Conservation (phyloP, 1,140 invertebrate species). For the Brachionus asplanchnoidis region DNA sequence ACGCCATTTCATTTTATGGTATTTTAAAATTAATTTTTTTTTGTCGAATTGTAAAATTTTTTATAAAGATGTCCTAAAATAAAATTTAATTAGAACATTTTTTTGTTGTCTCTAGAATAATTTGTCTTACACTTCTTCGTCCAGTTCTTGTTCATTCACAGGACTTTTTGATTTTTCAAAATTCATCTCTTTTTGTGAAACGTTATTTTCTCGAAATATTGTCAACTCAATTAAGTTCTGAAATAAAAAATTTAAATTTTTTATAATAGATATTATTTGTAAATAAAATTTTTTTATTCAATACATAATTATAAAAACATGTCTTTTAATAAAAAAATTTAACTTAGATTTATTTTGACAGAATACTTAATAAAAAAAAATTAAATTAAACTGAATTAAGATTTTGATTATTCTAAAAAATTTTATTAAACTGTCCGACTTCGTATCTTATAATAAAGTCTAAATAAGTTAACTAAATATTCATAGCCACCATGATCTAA, state of each 20-base stretch:
- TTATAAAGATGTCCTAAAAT: slow-evolving; percentile 37
- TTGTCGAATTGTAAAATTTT: slow-evolving; percentile 25
- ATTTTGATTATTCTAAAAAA: no score
- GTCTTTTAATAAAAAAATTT: no score
- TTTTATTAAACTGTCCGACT: no score
- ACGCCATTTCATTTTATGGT: neutral
- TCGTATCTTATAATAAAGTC: no score
- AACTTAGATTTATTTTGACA: no score
- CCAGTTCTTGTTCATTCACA: neutral
- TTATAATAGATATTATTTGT: neutral
- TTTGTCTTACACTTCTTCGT: slow-evolving; percentile 30
- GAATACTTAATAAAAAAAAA: no score
- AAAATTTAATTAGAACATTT: neutral
- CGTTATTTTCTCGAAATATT: neutral
- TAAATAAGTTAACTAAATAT: no score
- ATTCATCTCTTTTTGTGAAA: neutral
- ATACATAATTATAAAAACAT: no score
- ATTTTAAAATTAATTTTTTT: neutral
- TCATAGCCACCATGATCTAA: no score
- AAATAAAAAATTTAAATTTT: neutral
- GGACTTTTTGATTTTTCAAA: neutral
- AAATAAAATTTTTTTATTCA: no score
- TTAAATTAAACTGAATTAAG: no score
- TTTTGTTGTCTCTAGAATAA: neutral
- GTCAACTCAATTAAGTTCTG: neutral